Evolutionary conservation across 2,888 invertebrate genomes (phyloP).

Genomic region (Cheilosia vernalis): DNA sequence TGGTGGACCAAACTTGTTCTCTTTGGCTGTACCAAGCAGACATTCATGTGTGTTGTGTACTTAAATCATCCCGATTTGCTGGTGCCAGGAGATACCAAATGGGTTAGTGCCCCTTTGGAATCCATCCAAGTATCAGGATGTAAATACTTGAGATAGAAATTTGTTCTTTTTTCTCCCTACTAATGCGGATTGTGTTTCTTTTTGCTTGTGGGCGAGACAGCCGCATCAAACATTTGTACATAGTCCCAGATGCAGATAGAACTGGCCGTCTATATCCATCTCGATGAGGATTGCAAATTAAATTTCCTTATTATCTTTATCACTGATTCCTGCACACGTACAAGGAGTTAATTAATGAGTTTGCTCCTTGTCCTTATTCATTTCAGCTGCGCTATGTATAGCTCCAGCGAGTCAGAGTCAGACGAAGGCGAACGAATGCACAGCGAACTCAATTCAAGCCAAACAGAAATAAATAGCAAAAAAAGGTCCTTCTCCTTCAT

Average conservation of each 20-base stretch:
- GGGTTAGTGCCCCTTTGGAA: conserved; percentile 3
- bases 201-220: not conserved
- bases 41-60: conserved; percentile 1
- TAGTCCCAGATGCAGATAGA: not conserved
- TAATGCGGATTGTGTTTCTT: not conserved
- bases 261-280: not conserved
- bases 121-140: conserved; percentile 4
- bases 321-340: not conserved
- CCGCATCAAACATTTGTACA: not conserved
- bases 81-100: conserved; percentile 5
- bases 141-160: not conserved
- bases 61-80: conserved; percentile 6
- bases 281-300: not conserved
- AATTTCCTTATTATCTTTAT: not conserved
- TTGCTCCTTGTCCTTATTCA: not conserved
- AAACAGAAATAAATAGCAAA: conserved; percentile 3
- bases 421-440: not conserved
- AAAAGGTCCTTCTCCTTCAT: conserved; percentile 12
- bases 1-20: conserved; percentile 8
- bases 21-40: not conserved
- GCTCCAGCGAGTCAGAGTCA: not conserved
- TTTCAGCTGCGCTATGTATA: not conserved
- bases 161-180: not conserved
- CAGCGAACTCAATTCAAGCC: not conserved
- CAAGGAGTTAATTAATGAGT: conserved; percentile 2